A percentile compares a stretch with the other conserved stretches of the same genome.
Evolutionary conservation across 2,797 vertebrate species (phyloP).

Genomic region (Steatocranus sp.): DNA sequence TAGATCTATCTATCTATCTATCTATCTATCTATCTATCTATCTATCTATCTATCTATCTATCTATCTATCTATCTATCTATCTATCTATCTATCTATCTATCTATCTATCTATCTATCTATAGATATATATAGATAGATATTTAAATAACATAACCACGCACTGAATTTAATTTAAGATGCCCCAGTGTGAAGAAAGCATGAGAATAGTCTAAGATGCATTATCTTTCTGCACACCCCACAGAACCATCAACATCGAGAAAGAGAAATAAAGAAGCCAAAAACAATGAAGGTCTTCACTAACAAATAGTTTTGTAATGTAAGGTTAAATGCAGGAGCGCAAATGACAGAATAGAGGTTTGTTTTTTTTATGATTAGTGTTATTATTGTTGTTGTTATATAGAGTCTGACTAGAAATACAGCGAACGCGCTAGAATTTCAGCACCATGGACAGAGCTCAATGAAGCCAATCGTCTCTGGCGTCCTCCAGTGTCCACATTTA

Average conservation of each 20-base stretch:
- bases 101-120: too few species aligned
- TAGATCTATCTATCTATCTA: too few species aligned
- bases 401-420: not conserved
- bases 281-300: not conserved
- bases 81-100: too few species aligned
- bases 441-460: conserved; percentile 35
- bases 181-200: not conserved
- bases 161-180: not conserved
- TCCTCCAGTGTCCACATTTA: conserved; percentile 9
- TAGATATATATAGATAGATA: too few species aligned
- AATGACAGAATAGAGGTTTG: not conserved
- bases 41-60: too few species aligned
- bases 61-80: too few species aligned
- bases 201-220: not conserved
- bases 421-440: not conserved
- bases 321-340: not conserved
- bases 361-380: not conserved
- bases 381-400: not conserved
- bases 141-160: not conserved
- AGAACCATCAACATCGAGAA: not conserved
- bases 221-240: not conserved
- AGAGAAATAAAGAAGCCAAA: not conserved
- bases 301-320: not conserved
- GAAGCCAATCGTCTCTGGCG: not conserved
- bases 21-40: too few species aligned